Percentiles rank a stretch among this genome's conserved stretches.
phyloP scores from a whole-genome alignment of 2,797 vertebrate genomes.

The Thaleichthys pacificus region DNA sequence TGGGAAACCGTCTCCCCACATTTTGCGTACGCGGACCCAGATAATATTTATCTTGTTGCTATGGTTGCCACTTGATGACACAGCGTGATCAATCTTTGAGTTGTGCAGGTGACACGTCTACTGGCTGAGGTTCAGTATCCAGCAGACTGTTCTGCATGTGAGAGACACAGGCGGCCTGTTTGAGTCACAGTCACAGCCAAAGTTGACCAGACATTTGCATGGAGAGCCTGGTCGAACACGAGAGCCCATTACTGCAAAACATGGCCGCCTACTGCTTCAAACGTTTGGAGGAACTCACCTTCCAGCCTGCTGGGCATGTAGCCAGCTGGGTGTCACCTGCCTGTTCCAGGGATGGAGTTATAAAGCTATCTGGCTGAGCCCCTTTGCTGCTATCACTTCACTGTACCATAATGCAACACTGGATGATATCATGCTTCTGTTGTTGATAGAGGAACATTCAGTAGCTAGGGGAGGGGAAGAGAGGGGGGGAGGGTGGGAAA shows the following conservation, averaged over 20 bases:
- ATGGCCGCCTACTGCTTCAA: background rate
- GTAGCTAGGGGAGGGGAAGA: background rate
- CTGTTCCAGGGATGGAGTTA: background rate
- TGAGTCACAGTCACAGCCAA: too few relatives aligned
- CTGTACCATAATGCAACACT: background rate
- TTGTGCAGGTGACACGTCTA: background rate
- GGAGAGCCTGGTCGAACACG: background rate
- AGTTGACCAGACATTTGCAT: background rate
- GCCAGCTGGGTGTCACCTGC: background rate
- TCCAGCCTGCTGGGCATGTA: background rate
- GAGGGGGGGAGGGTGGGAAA: background rate
- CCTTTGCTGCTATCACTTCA: background rate
- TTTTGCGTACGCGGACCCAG: background rate
- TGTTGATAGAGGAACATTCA: background rate
- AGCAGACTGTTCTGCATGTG: background rate
- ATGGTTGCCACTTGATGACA: slow-evolving; percentile 6
- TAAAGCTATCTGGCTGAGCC: background rate
- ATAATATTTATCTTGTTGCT: slow-evolving; percentile 33
- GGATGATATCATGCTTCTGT: slow-evolving; percentile 5
- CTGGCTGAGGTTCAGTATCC: background rate
- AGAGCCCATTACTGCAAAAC: background rate
- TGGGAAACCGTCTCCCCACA: background rate
- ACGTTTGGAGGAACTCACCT: background rate
- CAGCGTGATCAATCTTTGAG: slow-evolving; percentile 15
- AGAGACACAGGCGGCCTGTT: too few relatives aligned